Percentiles rank a stretch among this genome's conserved stretches.
Conservation (phyloP, 2,888 invertebrate genomes). For the Halocaridina rubra region DNA sequence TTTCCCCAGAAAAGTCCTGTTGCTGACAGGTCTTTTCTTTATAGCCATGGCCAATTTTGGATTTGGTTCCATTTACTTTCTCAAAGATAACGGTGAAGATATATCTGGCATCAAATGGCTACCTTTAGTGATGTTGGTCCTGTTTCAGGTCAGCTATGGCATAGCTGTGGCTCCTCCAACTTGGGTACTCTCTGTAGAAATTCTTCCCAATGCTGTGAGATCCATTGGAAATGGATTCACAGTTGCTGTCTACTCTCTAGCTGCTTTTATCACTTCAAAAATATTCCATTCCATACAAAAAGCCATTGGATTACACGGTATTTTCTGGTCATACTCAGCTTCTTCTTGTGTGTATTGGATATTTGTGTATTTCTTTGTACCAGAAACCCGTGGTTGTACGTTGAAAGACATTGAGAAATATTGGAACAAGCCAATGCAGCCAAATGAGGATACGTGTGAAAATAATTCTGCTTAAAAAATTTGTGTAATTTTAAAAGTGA, state of each 20-base stretch:
- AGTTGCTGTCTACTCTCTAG: not conserved
- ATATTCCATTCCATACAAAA: not conserved
- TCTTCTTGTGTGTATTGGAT: not conserved
- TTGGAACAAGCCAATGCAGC: too few relatives aligned
- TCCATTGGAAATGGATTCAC: not conserved
- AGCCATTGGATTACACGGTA: not conserved
- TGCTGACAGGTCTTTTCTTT: not conserved
- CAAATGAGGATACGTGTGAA: too few relatives aligned
- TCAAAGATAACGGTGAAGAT: not conserved
- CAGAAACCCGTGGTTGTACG: not conserved
- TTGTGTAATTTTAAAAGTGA: too few relatives aligned
- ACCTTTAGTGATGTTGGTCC: not conserved
- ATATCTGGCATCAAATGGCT: not conserved
- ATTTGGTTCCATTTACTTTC: not conserved
- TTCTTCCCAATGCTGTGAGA: not conserved
- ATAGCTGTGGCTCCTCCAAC: not conserved
- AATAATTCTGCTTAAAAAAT: too few relatives aligned
- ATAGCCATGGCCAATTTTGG: not conserved
- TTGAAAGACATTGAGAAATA: not conserved
- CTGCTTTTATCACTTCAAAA: not conserved
- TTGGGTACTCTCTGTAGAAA: not conserved
- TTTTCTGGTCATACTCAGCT: not conserved
- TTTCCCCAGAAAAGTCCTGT: not conserved
- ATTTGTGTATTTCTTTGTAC: not conserved
- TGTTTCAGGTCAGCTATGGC: not conserved